Evolutionary conservation across 2,888 invertebrate genomes (phyloP).

Genomic region (Acanthosepion esculentum): DNA sequence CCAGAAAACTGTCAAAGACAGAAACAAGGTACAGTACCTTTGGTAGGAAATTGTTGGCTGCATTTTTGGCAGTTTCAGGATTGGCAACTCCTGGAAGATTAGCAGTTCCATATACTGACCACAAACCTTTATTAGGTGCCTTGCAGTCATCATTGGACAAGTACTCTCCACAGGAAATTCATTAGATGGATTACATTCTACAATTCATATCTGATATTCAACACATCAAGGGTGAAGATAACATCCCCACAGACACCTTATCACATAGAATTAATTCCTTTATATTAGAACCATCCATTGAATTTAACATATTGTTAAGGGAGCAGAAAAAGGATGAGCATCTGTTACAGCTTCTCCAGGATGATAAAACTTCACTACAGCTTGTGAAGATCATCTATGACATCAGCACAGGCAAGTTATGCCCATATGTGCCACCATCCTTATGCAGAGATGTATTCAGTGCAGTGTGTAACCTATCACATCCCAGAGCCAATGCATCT

Average conservation of each 20-base stretch:
- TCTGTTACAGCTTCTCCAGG: not conserved
- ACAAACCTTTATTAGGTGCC: not conserved
- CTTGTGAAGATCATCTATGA: not conserved
- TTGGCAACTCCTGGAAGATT: not conserved
- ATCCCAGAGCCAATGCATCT: not conserved
- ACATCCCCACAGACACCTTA: not conserved
- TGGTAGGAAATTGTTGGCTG: not conserved
- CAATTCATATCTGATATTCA: too few relatives aligned
- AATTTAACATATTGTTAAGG: too few relatives aligned
- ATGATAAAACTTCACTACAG: not conserved
- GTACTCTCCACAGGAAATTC: too few relatives aligned
- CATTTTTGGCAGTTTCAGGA: not conserved
- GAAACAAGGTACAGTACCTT: not conserved
- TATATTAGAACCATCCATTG: not conserved
- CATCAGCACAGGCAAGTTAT: not conserved
- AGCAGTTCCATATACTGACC: not conserved
- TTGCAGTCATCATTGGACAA: not conserved
- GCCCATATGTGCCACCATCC: too few relatives aligned
- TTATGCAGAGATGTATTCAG: not conserved
- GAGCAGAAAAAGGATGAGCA: too few relatives aligned
- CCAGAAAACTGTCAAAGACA: not conserved
- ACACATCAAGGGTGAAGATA: not conserved
- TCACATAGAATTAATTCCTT: not conserved
- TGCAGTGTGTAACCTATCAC: not conserved
- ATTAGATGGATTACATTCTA: too few relatives aligned